Evolutionary conservation across 2,797 vertebrate genomes (phyloP), one percentile per base, ranked within the genome.

Genomic region (Dermochelys coriacea): DNA sequence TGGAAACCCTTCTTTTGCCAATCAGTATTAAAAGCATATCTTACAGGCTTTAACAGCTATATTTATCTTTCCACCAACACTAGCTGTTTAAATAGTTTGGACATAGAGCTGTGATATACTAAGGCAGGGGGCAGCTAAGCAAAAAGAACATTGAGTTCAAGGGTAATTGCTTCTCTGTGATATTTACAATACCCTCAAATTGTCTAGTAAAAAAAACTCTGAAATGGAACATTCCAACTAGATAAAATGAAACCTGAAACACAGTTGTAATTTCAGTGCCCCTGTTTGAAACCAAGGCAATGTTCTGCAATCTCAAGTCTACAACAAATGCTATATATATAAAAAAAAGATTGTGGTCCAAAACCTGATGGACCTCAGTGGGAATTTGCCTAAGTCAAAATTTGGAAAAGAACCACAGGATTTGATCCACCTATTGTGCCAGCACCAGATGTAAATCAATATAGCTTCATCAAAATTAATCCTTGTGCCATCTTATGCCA

Each of bases 31-130:
- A 93, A 88, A 79, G 77, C 75, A 94, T 12, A 12, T 14, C 18
- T 82, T 95, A 93, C 90, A 94, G 80, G 47, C 74, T 82, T 54
- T 88, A 90, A 88, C 90, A 82, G 64, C 21, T 86, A 16, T 25
- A 91, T 82, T 86, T 96, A 82, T 93, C 81, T 96, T 91, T 89
- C 47, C 71, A 91, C 74, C 83, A 93, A 93, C 47, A 87, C n/a
- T 52, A 90, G n/a, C 84, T 51, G 47, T 52, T 92, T 91, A 89
- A 94, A 86, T 75, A 93, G 82, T 85, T 86, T 50, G 88, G 34
- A 75, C 57, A 95, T 86, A 92, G 90, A 80, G 7, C 83, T 77
- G 74, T 54, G 79, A 95, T 93, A 94, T 82, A 83, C 0, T 84
- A 64, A 2, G 45, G 87, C 14, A 49, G 31, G 14, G 9, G 1